These are phyloP conservation scores for Sardina pilchardus DNA, from an alignment of 2,113 vertebrate species.

Conservation along the genomic window DNA sequence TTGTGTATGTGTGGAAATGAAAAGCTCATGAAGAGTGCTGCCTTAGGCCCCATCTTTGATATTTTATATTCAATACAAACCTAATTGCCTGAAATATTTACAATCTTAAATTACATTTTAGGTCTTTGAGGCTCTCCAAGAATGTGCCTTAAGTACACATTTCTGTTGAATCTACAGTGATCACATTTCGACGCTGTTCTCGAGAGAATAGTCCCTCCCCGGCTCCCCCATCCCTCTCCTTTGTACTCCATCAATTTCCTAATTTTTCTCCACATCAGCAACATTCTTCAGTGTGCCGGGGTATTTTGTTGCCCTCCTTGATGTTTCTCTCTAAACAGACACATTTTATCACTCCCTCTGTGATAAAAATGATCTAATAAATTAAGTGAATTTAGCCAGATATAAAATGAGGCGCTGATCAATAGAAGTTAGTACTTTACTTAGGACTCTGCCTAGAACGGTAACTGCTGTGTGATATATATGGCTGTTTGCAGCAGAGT, in stretches of 20 bases:
- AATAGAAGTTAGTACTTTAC: constrained; percentile 25
- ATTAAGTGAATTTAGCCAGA: constrained; percentile 24
- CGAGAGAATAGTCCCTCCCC: constrained; percentile 21
- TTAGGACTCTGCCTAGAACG: neutral
- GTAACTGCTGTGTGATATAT: constrained; percentile 23
- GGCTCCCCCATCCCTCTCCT: neutral
- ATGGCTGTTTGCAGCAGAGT: constrained; percentile 17
- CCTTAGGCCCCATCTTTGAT: constrained; percentile 50
- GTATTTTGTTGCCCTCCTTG: neutral
- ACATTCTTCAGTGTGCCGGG: neutral
- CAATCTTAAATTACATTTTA: constrained; percentile 53
- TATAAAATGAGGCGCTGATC: neutral
- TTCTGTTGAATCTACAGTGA: constrained; percentile 53
- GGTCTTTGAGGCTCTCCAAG: constrained; percentile 47
- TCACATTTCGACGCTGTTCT: constrained; percentile 42
- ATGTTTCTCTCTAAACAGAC: constrained; percentile 16
- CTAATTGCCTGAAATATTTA: constrained; percentile 53
- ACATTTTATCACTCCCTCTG: constrained; percentile 32
- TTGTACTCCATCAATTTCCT: constrained; percentile 46
- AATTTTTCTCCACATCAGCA: constrained; percentile 42
- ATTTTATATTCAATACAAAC: constrained; percentile 53
- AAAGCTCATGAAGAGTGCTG: constrained; percentile 32
- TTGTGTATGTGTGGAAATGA: constrained; percentile 12
- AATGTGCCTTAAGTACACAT: constrained; percentile 49
- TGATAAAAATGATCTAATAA: constrained; percentile 18